Conservation (phyloP, 2,888 invertebrate species). For the Abrostola triplasia region DNA sequence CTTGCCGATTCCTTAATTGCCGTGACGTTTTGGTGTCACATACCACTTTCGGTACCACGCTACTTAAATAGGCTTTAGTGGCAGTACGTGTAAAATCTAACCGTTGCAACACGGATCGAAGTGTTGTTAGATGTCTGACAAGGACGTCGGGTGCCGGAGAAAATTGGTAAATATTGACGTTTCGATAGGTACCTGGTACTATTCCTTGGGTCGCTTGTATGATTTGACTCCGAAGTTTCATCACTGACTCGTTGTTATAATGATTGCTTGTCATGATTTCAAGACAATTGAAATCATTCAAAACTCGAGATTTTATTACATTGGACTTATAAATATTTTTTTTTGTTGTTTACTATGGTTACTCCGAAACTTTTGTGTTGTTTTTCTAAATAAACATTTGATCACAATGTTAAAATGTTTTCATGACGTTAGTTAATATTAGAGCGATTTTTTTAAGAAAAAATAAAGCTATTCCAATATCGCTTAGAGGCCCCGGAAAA, state of each 20-base stretch:
- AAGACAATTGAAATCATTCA: neutral
- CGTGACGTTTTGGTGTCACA: constrained; percentile 88
- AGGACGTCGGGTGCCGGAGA: constrained; percentile 36
- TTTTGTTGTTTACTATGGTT: too few species aligned
- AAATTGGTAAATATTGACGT: constrained; percentile 41
- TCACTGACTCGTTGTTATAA: constrained; percentile 8
- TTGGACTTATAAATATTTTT: too few species aligned
- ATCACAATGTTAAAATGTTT: too few species aligned
- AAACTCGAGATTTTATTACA: too few species aligned
- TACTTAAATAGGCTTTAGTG: constrained; percentile 72
- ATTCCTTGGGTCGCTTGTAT: constrained; percentile 40
- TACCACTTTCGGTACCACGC: constrained; percentile 73
- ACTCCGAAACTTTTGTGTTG: too few species aligned
- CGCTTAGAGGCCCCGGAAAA: too few species aligned
- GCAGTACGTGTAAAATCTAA: constrained; percentile 59
- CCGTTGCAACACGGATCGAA: constrained; percentile 59
- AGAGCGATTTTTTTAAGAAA: too few species aligned
- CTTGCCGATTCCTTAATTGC: constrained; percentile 89
- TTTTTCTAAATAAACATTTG: too few species aligned
- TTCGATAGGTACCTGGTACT: constrained; percentile 38
- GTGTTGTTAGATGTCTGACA: constrained; percentile 52
- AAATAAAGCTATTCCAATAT: too few species aligned
- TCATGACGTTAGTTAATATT: too few species aligned
- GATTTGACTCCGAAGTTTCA: constrained; percentile 32
- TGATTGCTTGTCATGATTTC: neutral